Conservation (phyloP, 1,140 invertebrate genomes). For the Linepithema humile region DNA sequence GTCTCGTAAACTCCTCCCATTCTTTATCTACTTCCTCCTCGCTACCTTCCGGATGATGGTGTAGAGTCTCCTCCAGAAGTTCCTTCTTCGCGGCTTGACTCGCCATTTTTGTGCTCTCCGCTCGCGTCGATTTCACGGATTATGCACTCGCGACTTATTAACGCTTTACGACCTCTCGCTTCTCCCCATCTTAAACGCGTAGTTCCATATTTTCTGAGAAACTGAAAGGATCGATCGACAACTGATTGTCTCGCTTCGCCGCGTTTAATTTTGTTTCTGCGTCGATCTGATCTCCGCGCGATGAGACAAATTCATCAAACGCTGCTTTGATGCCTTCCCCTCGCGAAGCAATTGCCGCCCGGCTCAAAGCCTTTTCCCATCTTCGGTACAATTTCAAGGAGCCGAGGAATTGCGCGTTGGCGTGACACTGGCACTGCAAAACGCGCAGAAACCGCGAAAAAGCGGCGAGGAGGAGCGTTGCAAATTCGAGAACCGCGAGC, state of each 20-base stretch:
- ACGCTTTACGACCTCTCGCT: background rate
- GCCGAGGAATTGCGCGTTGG: background rate
- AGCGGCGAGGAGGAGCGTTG: background rate
- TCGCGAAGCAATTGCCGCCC: background rate
- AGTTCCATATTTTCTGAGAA: background rate
- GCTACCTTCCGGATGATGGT: slow-evolving; percentile 80
- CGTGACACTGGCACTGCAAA: slow-evolving; percentile 35
- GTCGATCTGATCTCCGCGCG: background rate
- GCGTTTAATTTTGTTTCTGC: background rate
- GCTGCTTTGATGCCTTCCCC: background rate
- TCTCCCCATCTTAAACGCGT: background rate
- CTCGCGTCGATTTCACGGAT: background rate
- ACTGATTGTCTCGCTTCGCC: background rate
- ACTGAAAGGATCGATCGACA: background rate
- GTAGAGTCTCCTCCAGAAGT: slow-evolving; percentile 82
- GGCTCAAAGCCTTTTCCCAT: background rate
- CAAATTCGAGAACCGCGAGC: slow-evolving; percentile 47
- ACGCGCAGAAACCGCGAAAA: background rate
- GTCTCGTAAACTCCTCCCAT: slow-evolving; percentile 86
- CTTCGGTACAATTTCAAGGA: no score
- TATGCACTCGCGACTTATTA: background rate
- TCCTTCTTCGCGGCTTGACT: slow-evolving; percentile 80
- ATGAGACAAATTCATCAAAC: background rate
- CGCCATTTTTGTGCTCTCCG: slow-evolving; percentile 70
- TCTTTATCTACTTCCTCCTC: slow-evolving; percentile 85